Base-by-base conservation (phyloP, 1,140 invertebrate species). In the Odontomachus brunneus region DNA sequence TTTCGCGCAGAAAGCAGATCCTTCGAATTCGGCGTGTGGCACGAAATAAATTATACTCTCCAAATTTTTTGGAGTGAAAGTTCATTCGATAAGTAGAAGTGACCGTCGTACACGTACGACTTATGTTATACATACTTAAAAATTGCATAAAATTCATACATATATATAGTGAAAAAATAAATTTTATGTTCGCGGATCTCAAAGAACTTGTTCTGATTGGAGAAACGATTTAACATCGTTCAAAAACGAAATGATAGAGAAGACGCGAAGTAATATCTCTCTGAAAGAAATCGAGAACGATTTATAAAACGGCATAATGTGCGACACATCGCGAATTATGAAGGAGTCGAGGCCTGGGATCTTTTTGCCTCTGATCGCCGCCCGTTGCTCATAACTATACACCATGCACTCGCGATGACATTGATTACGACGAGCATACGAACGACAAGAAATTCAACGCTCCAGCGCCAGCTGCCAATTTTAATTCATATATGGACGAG, bases 381-480 rank as follows among this genome's bases (percentile, higher is more conserved):
- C 26, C 29, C 26, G 49, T 17, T 14, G 12, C 26, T 75, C 62
- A 26, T 60, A 80, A 59, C 48, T 69, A 60, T 57, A 72, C 14
- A 19, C 66, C 55, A 72, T 69, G 53, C 15, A 57, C 74, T 19
- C 17, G 69, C 57, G 33, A 69, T 59, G 82, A 74, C 66, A 22
- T 63, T 69, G 85, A 87, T 88, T 88, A 81, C 51, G 62, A 80
- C 17, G 49, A 22, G 44, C 51, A 67, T 57, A 83, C 57, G 24
- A 12, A n/a, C 57, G 80, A 57, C 44, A 88, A 88, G 60, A 88
- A 88, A 85, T 81, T 72, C 29, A 73, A 67, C 26, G 55, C 55
- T 51, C 24, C n/a, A 19, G 57, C 49, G 60, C 14, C 76, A 62
- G 24, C 17, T 80, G 44, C 60, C 62, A 67, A 87, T 87, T 84